A percentile compares a stretch with the other conserved stretches of the same genome.
phyloP scores from a whole-genome alignment of 2,888 invertebrate genomes.

The Metellina segmentata region DNA sequence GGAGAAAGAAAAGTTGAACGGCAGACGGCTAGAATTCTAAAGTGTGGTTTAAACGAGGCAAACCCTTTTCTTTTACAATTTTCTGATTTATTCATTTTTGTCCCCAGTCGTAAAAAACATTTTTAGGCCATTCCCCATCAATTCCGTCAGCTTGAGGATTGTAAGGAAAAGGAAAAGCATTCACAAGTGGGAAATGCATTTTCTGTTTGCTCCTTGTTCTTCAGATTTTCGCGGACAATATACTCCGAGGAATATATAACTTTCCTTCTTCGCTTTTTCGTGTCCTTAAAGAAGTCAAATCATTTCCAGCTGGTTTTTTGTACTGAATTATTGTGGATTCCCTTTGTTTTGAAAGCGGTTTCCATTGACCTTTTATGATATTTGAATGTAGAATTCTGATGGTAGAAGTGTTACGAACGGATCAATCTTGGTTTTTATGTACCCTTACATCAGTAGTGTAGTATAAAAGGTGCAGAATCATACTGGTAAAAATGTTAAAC shows the following conservation, averaged over 20 bases:
- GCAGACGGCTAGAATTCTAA: constrained; percentile 19
- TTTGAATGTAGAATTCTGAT: neutral
- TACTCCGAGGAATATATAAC: constrained; percentile 32
- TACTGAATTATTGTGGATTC: neutral
- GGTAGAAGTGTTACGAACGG: neutral
- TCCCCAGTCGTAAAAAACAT: constrained; percentile 49
- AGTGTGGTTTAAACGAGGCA: constrained; percentile 53
- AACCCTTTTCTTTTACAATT: constrained; percentile 49
- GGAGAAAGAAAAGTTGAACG: constrained; percentile 6
- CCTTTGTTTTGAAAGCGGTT: neutral
- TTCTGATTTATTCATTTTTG: constrained; percentile 58
- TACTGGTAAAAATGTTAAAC: neutral
- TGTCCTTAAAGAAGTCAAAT: constrained; percentile 39
- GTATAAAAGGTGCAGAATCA: neutral
- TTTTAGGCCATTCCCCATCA: constrained; percentile 47
- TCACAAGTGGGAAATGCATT: constrained; percentile 40
- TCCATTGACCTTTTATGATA: neutral
- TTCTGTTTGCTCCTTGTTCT: constrained; percentile 36
- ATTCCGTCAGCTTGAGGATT: constrained; percentile 49
- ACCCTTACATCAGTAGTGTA: too few species aligned
- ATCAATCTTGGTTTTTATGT: neutral
- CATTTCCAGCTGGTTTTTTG: constrained; percentile 45
- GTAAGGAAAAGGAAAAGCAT: constrained; percentile 25
- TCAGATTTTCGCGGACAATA: constrained; percentile 33
- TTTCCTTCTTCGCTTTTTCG: constrained; percentile 1